Base-by-base conservation (phyloP, 2,888 invertebrate genomes). In the Geophilus truncorum region DNA sequence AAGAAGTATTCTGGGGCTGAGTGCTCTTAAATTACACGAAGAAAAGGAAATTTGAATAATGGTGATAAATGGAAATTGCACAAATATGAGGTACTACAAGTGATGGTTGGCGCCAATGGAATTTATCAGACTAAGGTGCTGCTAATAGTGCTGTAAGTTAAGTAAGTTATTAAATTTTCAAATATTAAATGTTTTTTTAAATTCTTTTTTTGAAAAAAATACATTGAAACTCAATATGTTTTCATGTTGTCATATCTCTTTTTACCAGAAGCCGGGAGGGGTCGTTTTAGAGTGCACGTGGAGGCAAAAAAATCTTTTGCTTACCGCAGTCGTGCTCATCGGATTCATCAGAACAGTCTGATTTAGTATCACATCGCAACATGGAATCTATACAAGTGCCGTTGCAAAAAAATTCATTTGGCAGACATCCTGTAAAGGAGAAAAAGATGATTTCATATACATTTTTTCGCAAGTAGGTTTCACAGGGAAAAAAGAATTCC, bases 321-420 rank as follows among this genome's bases (percentile, higher is more conserved):
- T 85, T 81, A 87, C 87, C 87, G 84, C 89, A 89, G 80, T 86
- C 85, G 6, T 83, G 81, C 83, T 89, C 89, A 82, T 89, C 89
- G 76, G 85, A 85, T 4, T 86, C 87, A 45, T 86, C 85, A 0
- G 85, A 85, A 81, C 89, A 89, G 83, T 89, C 88, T 0, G 80
- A 34, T 9, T 84, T 83, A 4, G 85, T 83, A 83, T 89, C 88
- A 83, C 89, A 89, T 28, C 88, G 83, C 70, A 86, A 85, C 80
- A 87, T 85, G 77, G 86, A 79, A 83, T 88, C 88, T 32, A 89
- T 87, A 83, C 89, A 89, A 25, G 84, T 84, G 21, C 85, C 85
- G 80, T 86, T 87, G 83, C 89, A 89, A 80, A 87, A 86, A 83
- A 88, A 88, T 84, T 89, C 88, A 78, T 86, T 86, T 7, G 86